Base-by-base conservation (phyloP, 2,797 vertebrate species). In the Pitangus sulphuratus region DNA sequence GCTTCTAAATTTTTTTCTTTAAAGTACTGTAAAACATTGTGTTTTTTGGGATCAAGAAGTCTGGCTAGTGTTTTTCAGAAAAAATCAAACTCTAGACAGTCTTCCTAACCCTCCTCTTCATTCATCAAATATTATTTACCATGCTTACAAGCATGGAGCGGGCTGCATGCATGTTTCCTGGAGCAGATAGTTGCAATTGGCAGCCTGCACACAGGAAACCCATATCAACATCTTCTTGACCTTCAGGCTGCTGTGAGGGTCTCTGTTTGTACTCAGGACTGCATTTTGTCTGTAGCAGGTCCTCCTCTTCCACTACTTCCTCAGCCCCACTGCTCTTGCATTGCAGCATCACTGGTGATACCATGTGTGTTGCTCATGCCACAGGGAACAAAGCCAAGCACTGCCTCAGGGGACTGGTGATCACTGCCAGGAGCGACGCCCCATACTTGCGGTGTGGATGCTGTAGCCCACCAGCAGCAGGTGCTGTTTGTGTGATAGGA, bases 331-430 rank as follows among this genome's bases (percentile, higher is more conserved):
- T 33, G 61, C 53, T 65, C 21, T 47, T n/a, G 64, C 39, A 6
- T 2, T 25, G 26, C 64, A 44, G 9, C 11, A 24, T 17, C 53
- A 19, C 19, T 18, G 15, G 16, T 26, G 16, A 39, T 47, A 47
- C 44, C 14, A 8, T 4, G 1, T 4, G 13, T 3, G 1, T 1
- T 25, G 26, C 39, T 83, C 1, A 2, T 45, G 64, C 7, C 45
- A 20, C 15, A 22, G 2, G 4, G 28, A 78, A 19, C 35, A 71
- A 47, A 75, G 16, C 30, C 71, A 53, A 47, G 33, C 25, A 5
- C 45, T 42, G 35, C 22, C 35, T 28, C 13, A 4, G 31, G 26
- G 42, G 12, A 16, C 72, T n/a, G 48, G 8, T 30, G 44, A 31
- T 37, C 9, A 5, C 33, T 50, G 35, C 30, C 60, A 57, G 16